These are phyloP conservation scores for Hydrolagus affinis DNA, from an alignment of 2,113 vertebrate species.

Conservation along the genomic window DNA sequence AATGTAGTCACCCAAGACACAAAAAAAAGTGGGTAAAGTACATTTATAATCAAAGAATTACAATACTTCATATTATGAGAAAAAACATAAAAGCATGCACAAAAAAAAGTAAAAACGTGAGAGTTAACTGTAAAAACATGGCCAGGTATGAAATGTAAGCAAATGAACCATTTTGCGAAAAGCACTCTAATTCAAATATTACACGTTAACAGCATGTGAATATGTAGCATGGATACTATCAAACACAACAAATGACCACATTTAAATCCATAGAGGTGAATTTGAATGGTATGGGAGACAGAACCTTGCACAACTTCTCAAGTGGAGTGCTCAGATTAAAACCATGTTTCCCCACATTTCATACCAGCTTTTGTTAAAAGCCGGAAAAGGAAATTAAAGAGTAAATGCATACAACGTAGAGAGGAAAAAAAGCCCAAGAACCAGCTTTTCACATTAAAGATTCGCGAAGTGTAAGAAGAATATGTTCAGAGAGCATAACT, in stretches of 20 bases:
- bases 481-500: slow-evolving; percentile 60
- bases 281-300: slow-evolving; percentile 41
- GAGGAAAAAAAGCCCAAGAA: slow-evolving; percentile 49
- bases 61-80: slow-evolving; percentile 62
- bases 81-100: slow-evolving; percentile 63
- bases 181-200: slow-evolving; percentile 57
- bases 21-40: slow-evolving; percentile 71
- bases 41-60: slow-evolving; percentile 76
- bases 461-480: slow-evolving; percentile 48
- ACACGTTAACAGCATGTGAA: slow-evolving; percentile 31
- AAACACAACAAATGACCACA: slow-evolving; percentile 54
- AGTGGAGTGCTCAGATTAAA: slow-evolving; percentile 38
- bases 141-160: slow-evolving; percentile 69
- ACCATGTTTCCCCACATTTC: slow-evolving; percentile 62
- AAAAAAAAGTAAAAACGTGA: slow-evolving; percentile 60
- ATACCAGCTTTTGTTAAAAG: slow-evolving; percentile 70
- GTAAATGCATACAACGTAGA: slow-evolving; percentile 54
- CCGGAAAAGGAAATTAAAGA: slow-evolving; percentile 58
- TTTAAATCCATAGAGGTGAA: slow-evolving; percentile 58
- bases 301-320: slow-evolving; percentile 42
- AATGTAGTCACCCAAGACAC: slow-evolving; percentile 88
- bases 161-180: slow-evolving; percentile 49
- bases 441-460: slow-evolving; percentile 58
- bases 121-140: slow-evolving; percentile 63
- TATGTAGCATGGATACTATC: slow-evolving; percentile 43